Evolutionary conservation across 2,888 invertebrate genomes (phyloP).

Genomic region (Noctua pronuba): DNA sequence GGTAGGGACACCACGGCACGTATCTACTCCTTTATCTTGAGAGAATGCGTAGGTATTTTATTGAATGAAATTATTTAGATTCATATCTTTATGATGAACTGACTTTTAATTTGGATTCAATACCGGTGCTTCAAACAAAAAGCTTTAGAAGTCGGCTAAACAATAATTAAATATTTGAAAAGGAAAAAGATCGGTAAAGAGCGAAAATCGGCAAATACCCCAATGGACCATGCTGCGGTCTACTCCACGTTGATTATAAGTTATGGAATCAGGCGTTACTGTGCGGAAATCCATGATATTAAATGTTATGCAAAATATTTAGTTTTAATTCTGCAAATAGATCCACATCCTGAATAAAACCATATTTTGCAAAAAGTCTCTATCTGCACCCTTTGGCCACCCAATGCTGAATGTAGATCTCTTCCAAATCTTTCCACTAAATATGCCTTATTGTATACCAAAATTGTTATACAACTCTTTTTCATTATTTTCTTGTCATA

Average conservation of each 20-base stretch:
- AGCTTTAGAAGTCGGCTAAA: not conserved
- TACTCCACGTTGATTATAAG: not conserved
- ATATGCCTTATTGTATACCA: not conserved
- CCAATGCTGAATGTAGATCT: too few relatives aligned
- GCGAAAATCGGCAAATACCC: too few relatives aligned
- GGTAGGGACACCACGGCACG: slow-evolving; percentile 50
- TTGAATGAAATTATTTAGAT: slow-evolving; percentile 26
- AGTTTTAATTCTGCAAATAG: not conserved
- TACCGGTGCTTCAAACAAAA: not conserved
- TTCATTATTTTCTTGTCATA: not conserved
- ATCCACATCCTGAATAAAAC: not conserved
- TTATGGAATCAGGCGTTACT: not conserved
- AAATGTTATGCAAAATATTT: not conserved
- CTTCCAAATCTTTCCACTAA: too few relatives aligned
- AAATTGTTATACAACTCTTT: not conserved
- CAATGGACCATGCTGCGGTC: not conserved
- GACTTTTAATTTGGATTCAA: slow-evolving; percentile 10
- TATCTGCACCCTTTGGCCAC: too few relatives aligned
- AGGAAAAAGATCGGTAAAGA: too few relatives aligned
- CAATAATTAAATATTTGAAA: too few relatives aligned
- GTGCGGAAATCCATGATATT: not conserved
- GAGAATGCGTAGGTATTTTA: slow-evolving; percentile 43
- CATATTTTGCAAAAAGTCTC: not conserved
- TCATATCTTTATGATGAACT: slow-evolving; percentile 6
- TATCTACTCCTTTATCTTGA: slow-evolving; percentile 39